These are phyloP conservation scores for Diorhabda elongata DNA, from an alignment of 1,140 invertebrate species.

Conservation along the genomic window DNA sequence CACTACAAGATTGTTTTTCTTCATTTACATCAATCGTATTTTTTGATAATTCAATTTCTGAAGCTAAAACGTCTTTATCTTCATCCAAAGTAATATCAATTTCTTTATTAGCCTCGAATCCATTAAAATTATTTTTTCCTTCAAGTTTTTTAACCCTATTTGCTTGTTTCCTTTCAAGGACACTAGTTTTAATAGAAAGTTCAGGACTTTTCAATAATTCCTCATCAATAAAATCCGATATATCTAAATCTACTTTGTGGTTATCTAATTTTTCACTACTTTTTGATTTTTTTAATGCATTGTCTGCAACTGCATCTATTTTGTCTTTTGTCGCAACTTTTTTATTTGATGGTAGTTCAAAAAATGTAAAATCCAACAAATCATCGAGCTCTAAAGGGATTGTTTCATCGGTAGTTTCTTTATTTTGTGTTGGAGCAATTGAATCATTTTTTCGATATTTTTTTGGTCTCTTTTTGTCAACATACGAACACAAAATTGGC, in stretches of 20 bases:
- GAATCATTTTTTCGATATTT: neutral
- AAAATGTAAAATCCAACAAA: constrained; percentile 36
- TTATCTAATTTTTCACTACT: neutral
- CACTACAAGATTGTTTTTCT: too few relatives aligned
- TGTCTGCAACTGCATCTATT: neutral
- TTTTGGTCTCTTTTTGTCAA: neutral
- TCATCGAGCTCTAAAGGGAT: constrained; percentile 17
- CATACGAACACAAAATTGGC: neutral
- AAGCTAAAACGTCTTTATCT: too few relatives aligned
- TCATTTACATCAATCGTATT: too few relatives aligned
- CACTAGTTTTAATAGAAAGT: too few relatives aligned
- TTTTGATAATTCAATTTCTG: too few relatives aligned
- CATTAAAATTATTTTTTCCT: too few relatives aligned
- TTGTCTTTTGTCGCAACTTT: neutral
- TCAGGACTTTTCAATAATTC: neutral
- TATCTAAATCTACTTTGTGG: neutral
- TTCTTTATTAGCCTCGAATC: too few relatives aligned
- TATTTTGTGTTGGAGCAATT: neutral
- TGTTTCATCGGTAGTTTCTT: neutral
- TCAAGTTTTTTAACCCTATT: too few relatives aligned
- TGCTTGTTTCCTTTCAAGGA: too few relatives aligned
- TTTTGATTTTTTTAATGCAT: neutral
- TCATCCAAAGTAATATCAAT: too few relatives aligned
- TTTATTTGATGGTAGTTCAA: constrained; percentile 20
- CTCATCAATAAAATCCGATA: neutral